A percentile compares a stretch with the other conserved stretches of the same genome.
Conservation (phyloP, 2,113 vertebrate genomes). For the Lasiurus borealis region DNA sequence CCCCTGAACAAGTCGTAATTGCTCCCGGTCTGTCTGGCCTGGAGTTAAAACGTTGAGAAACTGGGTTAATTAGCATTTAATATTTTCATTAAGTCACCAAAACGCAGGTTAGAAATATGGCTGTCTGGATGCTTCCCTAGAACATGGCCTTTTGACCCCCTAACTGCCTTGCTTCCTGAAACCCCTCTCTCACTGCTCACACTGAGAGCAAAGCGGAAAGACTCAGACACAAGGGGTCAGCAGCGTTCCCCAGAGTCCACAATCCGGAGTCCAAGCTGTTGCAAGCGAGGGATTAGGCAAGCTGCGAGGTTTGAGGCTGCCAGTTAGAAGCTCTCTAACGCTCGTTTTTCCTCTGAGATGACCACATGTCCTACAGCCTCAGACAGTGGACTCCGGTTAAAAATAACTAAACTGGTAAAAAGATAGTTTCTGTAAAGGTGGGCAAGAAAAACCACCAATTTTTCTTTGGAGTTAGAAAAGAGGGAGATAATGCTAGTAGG, state of each 20-base stretch:
- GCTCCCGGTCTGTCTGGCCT: constrained; percentile 57
- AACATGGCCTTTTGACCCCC: neutral
- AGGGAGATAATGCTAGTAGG: neutral
- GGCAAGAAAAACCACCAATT: neutral
- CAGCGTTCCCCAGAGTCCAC: neutral
- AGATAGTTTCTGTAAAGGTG: neutral
- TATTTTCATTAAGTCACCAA: constrained; percentile 64
- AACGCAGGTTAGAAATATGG: constrained; percentile 50
- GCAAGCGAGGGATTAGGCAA: neutral
- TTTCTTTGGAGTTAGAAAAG: neutral
- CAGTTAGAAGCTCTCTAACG: neutral
- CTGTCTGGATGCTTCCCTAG: neutral
- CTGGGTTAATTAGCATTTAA: constrained; percentile 62
- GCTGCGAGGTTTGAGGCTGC: neutral
- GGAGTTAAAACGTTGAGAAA: constrained; percentile 64
- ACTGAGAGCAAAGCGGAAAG: neutral
- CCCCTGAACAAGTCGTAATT: constrained; percentile 64
- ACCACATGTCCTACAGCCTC: neutral
- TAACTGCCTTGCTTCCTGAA: neutral
- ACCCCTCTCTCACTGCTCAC: neutral
- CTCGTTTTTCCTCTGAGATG: neutral
- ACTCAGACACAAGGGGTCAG: neutral
- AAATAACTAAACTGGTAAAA: neutral
- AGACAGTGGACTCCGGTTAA: neutral
- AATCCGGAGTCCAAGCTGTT: neutral